Evolutionary conservation across 1,140 invertebrate genomes (phyloP).

Genomic region (Linepithema humile): DNA sequence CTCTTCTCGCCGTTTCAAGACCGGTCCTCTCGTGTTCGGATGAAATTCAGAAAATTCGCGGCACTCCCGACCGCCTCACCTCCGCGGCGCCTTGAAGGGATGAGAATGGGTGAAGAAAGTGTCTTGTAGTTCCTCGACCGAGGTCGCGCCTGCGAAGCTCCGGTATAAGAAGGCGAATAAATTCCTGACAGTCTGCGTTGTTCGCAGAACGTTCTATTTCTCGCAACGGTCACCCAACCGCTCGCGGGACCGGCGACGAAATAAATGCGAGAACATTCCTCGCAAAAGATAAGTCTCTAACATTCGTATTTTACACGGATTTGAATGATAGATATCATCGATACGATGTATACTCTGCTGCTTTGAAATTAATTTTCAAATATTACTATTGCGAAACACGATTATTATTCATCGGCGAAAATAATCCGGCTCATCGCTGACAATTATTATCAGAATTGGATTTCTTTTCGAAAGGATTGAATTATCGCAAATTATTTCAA

Average conservation of each 20-base stretch:
- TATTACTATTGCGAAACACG: background rate
- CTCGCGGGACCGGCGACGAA: constrained; percentile 8
- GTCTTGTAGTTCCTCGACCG: constrained; percentile 23
- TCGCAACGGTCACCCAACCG: constrained; percentile 62
- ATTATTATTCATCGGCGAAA: background rate
- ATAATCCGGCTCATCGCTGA: background rate
- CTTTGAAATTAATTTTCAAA: background rate
- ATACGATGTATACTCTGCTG: background rate
- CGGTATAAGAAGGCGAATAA: constrained; percentile 60
- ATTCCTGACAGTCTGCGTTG: constrained; percentile 65
- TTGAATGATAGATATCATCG: constrained; percentile 7
- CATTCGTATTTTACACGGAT: background rate
- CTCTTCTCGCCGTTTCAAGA: background rate
- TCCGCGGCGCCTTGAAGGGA: constrained; percentile 1
- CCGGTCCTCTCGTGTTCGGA: background rate
- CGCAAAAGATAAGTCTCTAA: constrained; percentile 47
- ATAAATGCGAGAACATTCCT: constrained; percentile 34
- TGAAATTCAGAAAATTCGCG: constrained; percentile 64
- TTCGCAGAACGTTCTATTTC: constrained; percentile 64
- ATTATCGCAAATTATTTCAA: background rate
- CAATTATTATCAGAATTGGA: background rate
- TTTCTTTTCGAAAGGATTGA: background rate
- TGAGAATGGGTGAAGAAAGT: constrained; percentile 31
- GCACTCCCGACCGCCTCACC: background rate
- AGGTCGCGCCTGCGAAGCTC: constrained; percentile 3